Conservation (phyloP, 2,888 invertebrate genomes). For the Orchesella flavescens region DNA sequence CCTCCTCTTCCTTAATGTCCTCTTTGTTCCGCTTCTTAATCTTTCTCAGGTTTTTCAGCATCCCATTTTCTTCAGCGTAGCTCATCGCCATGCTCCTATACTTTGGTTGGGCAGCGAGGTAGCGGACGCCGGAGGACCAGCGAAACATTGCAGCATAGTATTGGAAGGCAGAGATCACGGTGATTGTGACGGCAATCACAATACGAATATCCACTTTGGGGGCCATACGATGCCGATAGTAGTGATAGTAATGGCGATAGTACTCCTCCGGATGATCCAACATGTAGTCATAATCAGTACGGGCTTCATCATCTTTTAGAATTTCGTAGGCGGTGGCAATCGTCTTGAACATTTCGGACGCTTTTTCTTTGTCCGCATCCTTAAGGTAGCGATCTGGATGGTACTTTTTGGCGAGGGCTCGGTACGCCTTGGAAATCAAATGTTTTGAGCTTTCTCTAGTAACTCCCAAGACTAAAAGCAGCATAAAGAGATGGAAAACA, state of each 20-base stretch:
- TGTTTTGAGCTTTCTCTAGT: slow-evolving; percentile 83
- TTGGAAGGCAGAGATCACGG: slow-evolving; percentile 89
- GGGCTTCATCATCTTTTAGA: slow-evolving; percentile 91
- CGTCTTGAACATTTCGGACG: slow-evolving; percentile 84
- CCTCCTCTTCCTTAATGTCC: slow-evolving; percentile 85
- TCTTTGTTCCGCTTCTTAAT: slow-evolving; percentile 75
- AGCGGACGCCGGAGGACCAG: slow-evolving; percentile 87
- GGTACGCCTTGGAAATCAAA: slow-evolving; percentile 87
- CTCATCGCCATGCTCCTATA: slow-evolving; percentile 85
- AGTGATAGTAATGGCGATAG: slow-evolving; percentile 92
- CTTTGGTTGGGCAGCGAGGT: slow-evolving; percentile 89
- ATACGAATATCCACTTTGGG: slow-evolving; percentile 93
- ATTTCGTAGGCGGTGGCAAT: slow-evolving; percentile 89
- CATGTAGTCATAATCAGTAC: slow-evolving; percentile 94
- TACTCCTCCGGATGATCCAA: slow-evolving; percentile 94
- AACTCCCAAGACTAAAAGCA: slow-evolving; percentile 80
- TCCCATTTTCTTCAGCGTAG: slow-evolving; percentile 79
- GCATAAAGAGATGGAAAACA: too few relatives aligned
- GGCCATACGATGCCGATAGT: slow-evolving; percentile 88
- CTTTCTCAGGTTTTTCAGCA: slow-evolving; percentile 76
- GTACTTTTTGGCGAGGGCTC: slow-evolving; percentile 85
- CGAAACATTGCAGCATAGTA: slow-evolving; percentile 81
- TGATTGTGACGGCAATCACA: slow-evolving; percentile 88
- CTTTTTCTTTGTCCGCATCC: slow-evolving; percentile 81
- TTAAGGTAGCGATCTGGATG: slow-evolving; percentile 91